These are phyloP conservation scores for Chamaea fasciata DNA, from an alignment of 2,113 vertebrate genomes.

Conservation along the genomic window DNA sequence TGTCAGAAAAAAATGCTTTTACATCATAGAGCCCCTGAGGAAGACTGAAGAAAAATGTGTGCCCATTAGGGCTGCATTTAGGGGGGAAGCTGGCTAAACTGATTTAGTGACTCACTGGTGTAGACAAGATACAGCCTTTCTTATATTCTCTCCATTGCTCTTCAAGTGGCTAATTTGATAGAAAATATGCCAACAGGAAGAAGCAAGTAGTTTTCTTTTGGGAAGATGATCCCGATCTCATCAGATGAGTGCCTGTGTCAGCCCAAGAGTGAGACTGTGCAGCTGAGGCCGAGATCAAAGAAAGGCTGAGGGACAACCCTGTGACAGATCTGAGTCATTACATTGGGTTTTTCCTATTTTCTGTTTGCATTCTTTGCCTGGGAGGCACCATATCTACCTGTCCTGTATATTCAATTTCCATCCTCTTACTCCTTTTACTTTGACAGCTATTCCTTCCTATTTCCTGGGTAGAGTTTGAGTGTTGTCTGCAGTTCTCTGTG, in stretches of 20 bases:
- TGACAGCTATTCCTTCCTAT: not conserved
- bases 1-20: not conserved
- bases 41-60: not conserved
- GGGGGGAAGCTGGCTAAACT: not conserved
- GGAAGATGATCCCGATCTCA: not conserved
- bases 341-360: not conserved
- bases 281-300: not conserved
- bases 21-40: not conserved
- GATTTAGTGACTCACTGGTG: not conserved
- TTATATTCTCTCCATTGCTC: not conserved
- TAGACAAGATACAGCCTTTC: not conserved
- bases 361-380: not conserved
- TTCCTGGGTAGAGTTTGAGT: not conserved
- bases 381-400: not conserved
- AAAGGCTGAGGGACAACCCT: not conserved
- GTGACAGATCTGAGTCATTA: not conserved
- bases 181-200: not conserved
- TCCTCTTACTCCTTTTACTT: not conserved
- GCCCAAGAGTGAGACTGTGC: not conserved
- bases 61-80: not conserved
- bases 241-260: not conserved
- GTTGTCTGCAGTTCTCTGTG: not conserved
- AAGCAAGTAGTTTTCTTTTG: not conserved
- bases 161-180: not conserved
- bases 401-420: not conserved